Base-by-base conservation (phyloP, 2,113 vertebrate genomes). In the Austrofundulus limnaeus region DNA sequence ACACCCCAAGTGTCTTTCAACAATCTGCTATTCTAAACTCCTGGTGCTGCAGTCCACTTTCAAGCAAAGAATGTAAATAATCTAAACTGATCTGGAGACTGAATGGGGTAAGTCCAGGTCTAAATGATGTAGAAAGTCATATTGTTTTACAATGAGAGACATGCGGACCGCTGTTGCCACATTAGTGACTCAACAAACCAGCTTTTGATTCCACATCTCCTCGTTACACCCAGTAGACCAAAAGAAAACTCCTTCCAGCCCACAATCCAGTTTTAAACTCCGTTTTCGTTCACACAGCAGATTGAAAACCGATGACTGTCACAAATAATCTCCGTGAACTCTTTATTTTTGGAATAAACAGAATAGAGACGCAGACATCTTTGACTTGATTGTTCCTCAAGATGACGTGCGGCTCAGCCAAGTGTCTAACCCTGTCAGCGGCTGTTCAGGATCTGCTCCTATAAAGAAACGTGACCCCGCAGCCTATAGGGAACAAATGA, bases 401-500 rank as follows among this genome's bases (percentile, higher is more conserved):
- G 45, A 24, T 47, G 58, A 61, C 43, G 3, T 23, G 45, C 43
- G 16, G 45, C 45, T 14, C 9, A 48, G 58, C 45, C 43, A 61
- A 61, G 58, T 48, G 58, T 61, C 28, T 37, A 45, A 37, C 6
- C 57, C 19, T 47, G 57, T 60, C 43, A 21, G 17, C 56, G n/a
- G 41, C 58, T 48, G 43, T 21, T 38, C 28, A 38, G 55, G 28
- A 43, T 58, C 41, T 28, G 28, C 45, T 23, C 11, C 45, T 23
- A 37, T 34, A 34, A 38, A 37, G 58, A 45, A 38, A 56, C 1
- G 38, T 58, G 24, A 49, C 21, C 23, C 58, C 20, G 20, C n/a
- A 24, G 49, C 45, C 23, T 34, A 17, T 25, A 20, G 50, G 25
- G 17, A 57, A 61, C 23, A 31, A 3, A 14, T 54, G 13, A 60